These are phyloP conservation scores for Allobates femoralis DNA, from an alignment of 2,797 vertebrate genomes.

Conservation along the genomic window DNA sequence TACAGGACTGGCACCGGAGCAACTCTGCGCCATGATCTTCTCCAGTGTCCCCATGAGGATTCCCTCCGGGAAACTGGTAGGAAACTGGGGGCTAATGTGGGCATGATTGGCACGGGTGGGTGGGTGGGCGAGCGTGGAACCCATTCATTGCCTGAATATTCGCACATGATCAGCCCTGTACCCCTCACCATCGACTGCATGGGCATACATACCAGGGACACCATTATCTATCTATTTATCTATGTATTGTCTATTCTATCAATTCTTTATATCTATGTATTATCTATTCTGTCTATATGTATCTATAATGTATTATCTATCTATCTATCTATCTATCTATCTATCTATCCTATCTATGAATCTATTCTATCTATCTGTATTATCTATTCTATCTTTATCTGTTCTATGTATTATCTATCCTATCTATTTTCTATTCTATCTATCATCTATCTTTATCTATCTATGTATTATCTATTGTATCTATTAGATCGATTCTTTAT, in stretches of 20 bases:
- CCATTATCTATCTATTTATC: too few species aligned
- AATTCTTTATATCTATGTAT: too few species aligned
- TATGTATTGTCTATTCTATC: not conserved
- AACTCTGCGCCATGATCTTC: conserved; percentile 67
- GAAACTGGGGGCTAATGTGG: not conserved
- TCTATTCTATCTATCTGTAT: too few species aligned
- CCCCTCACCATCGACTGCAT: too few species aligned
- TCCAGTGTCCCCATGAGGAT: conserved; percentile 68
- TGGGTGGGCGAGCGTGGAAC: not conserved
- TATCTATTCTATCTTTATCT: too few species aligned
- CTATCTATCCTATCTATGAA: not conserved
- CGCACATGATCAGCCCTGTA: not conserved
- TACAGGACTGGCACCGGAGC: too few species aligned
- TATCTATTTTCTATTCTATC: not conserved
- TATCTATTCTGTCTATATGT: too few species aligned
- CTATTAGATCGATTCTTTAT: too few species aligned
- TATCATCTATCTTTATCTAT: not conserved
- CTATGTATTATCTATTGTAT: not conserved
- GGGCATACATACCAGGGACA: not conserved
- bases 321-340: not conserved
- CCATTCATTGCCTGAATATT: not conserved
- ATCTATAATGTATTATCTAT: not conserved
- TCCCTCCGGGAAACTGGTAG: conserved; percentile 72
- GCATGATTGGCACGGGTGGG: not conserved
- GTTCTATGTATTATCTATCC: too few species aligned